Conservation (phyloP, 2,888 invertebrate species). For the Meloe dianella region DNA sequence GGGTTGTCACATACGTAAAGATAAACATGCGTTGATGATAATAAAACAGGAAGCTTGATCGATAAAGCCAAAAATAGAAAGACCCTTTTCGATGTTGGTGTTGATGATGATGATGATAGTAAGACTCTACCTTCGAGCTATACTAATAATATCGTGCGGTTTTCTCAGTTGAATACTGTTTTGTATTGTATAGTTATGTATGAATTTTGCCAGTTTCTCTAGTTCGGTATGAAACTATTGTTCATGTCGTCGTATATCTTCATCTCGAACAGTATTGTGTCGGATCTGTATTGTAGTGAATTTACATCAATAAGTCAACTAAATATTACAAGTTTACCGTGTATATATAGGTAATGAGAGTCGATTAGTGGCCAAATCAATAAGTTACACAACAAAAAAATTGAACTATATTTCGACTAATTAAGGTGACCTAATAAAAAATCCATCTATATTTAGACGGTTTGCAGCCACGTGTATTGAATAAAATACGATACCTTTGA, state of each 20-base stretch:
- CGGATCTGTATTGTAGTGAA: conserved; percentile 42
- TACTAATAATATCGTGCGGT: conserved; percentile 36
- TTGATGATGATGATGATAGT: conserved; percentile 16
- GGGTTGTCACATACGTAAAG: neutral
- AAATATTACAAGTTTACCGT: neutral
- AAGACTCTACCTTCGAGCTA: conserved; percentile 23
- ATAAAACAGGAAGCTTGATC: neutral
- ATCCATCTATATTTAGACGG: neutral
- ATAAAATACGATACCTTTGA: neutral
- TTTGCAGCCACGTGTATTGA: neutral
- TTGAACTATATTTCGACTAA: too few relatives aligned
- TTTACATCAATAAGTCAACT: neutral
- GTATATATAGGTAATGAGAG: neutral
- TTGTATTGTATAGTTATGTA: conserved; percentile 17
- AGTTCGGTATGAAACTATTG: conserved; percentile 38
- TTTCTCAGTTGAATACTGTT: conserved; percentile 33
- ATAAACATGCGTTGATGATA: neutral
- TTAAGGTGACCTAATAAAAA: neutral
- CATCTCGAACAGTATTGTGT: conserved; percentile 43
- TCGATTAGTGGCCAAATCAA: neutral
- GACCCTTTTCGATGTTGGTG: conserved; percentile 19
- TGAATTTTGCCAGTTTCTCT: conserved; percentile 37
- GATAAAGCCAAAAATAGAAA: conserved; percentile 23
- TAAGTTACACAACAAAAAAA: neutral
- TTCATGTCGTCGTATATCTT: conserved; percentile 43